Evolutionary conservation across 2,113 vertebrate genomes (phyloP).

Genomic region (Rattus norvegicus): GRCr8 NC_086023.1:169735001-169735500

Average conservation of each 20-base stretch:
- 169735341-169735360: too few species aligned
- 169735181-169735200: neutral
- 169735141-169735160: neutral
- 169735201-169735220: neutral
- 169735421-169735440: neutral
- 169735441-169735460: neutral
- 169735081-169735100: neutral
- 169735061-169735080: neutral
- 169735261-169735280: too few species aligned
- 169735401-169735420: neutral
- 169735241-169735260: neutral
- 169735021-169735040: neutral
- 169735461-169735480: neutral
- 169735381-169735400: neutral
- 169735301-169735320: neutral
- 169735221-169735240: neutral
- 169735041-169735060: neutral
- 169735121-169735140: neutral
- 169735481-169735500: neutral
- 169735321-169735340: neutral
- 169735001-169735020: neutral
- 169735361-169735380: neutral
- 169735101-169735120: neutral
- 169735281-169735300: neutral
- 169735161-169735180: neutral